These are phyloP conservation scores for Archilochus colubris DNA, from an alignment of 2,113 vertebrate genomes.

Conservation along the genomic window DNA sequence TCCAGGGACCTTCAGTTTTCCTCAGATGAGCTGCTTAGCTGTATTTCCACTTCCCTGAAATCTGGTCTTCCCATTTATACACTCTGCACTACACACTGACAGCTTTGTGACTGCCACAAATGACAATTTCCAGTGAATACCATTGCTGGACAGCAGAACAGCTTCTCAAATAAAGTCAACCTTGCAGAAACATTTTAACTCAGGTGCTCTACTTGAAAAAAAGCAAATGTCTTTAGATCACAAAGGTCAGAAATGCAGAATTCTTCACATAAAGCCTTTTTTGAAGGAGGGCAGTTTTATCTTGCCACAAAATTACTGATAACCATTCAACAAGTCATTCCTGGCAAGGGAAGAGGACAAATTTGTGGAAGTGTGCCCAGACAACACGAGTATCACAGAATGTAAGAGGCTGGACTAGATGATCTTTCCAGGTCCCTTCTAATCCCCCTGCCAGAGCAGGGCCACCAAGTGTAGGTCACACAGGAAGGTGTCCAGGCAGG, in stretches of 20 bases:
- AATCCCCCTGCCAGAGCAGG: too few species aligned
- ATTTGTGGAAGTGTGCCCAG: neutral
- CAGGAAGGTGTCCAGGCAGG: too few species aligned
- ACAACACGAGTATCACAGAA: neutral
- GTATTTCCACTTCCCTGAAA: neutral
- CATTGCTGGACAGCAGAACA: rapidly evolving
- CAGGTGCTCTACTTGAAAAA: neutral
- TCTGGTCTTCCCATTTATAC: neutral
- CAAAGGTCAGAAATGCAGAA: neutral
- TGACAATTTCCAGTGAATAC: neutral
- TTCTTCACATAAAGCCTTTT: neutral
- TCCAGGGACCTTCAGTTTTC: neutral
- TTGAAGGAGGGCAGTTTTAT: neutral
- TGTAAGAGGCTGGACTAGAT: too few species aligned
- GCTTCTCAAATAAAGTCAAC: neutral
- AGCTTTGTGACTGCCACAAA: neutral
- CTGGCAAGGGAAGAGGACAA: neutral
- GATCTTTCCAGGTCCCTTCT: too few species aligned
- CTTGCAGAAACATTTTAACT: neutral
- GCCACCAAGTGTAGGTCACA: too few species aligned
- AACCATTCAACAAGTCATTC: neutral
- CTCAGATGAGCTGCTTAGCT: neutral
- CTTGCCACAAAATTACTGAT: neutral
- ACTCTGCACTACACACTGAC: neutral
- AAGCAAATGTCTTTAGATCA: neutral